These are phyloP conservation scores for Oophaga sylvatica DNA, from an alignment of 2,797 vertebrate species.

Conservation along the genomic window DNA sequence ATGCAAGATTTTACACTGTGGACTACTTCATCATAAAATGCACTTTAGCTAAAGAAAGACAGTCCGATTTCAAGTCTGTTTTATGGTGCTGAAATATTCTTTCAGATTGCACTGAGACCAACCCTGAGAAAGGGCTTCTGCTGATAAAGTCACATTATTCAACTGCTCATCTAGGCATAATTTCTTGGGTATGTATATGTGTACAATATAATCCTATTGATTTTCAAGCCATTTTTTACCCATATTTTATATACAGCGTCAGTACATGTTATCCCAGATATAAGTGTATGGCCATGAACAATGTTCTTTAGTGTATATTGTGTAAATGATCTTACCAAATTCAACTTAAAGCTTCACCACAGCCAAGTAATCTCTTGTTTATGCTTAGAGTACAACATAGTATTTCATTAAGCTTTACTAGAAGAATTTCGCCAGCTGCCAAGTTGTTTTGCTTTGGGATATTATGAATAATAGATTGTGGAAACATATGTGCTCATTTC, in stretches of 20 bases:
- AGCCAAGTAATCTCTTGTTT: neutral
- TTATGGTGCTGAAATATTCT: constrained; percentile 82
- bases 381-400: neutral
- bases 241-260: no score
- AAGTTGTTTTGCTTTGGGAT: constrained; percentile 62
- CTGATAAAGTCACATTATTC: constrained; percentile 78
- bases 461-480: constrained; percentile 51
- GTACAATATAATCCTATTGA: neutral
- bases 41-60: constrained; percentile 82
- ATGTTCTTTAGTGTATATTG: neutral
- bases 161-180: constrained; percentile 78
- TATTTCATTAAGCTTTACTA: constrained; percentile 22
- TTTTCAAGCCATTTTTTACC: neutral
- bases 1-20: constrained; percentile 74
- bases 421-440: constrained; percentile 18
- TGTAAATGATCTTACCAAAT: neutral
- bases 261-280: neutral
- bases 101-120: constrained; percentile 76
- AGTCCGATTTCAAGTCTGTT: constrained; percentile 75
- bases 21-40: constrained; percentile 75
- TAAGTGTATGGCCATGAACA: neutral
- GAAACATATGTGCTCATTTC: constrained; percentile 50
- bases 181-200: constrained; percentile 77
- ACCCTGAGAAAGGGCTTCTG: constrained; percentile 80
- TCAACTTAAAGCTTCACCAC: neutral